These are phyloP conservation scores for Triplophysa bombifrons DNA, from an alignment of 2,797 vertebrate genomes.

Conservation along the genomic window DNA sequence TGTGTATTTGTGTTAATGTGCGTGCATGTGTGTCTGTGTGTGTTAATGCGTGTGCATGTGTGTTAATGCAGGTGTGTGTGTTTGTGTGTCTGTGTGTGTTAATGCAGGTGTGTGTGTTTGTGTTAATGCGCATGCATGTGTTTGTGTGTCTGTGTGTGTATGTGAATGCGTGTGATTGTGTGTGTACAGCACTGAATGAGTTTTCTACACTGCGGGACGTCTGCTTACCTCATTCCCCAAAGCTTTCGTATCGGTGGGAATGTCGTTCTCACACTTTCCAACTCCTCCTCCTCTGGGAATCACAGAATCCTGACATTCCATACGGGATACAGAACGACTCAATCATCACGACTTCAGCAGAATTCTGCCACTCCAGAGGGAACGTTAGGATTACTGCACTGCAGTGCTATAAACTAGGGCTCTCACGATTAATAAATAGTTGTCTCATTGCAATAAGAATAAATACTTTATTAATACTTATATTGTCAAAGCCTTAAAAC, in stretches of 20 bases:
- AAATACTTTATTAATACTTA: no score
- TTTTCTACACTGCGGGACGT: conserved; percentile 12
- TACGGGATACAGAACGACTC: conserved; percentile 14
- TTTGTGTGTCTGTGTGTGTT: no score
- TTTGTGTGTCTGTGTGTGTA: no score
- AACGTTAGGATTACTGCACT: not conserved
- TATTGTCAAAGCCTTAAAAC: no score
- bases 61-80: no score
- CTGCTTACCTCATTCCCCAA: conserved; percentile 27
- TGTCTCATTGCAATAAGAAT: no score
- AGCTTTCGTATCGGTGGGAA: conserved; percentile 35
- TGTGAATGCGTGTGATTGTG: not conserved
- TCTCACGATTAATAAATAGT: no score
- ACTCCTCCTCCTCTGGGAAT: conserved; percentile 30
- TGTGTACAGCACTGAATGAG: conserved; percentile 23
- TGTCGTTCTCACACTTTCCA: conserved; percentile 31
- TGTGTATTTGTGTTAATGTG: not conserved
- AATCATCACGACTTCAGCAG: not conserved
- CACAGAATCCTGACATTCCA: conserved; percentile 34
- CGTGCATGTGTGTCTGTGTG: no score
- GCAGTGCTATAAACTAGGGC: no score
- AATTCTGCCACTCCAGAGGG: not conserved
- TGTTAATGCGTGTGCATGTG: no score
- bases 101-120: no score
- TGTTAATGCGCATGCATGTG: no score